phyloP scores from a whole-genome alignment of 2,113 vertebrate species.

The Salvelinus fontinalis region DNA sequence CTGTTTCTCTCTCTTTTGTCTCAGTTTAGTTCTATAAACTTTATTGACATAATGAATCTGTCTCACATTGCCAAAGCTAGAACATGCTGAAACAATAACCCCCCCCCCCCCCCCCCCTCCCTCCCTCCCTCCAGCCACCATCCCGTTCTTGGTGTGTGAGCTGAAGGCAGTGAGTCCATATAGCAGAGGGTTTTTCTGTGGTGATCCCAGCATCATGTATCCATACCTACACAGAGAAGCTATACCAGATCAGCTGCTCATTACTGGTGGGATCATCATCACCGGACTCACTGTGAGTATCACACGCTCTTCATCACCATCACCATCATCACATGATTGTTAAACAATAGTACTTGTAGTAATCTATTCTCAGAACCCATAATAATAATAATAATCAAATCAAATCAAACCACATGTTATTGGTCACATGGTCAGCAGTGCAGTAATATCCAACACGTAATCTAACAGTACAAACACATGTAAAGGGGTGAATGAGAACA shows the following conservation, averaged over 20 bases:
- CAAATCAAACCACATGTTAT: too few relatives aligned
- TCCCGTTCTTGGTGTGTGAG: constrained; percentile 77
- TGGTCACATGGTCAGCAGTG: too few relatives aligned
- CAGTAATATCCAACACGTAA: too few relatives aligned
- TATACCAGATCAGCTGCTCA: constrained; percentile 69
- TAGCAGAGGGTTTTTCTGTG: constrained; percentile 75
- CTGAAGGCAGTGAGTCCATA: constrained; percentile 69
- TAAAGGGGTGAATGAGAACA: too few relatives aligned
- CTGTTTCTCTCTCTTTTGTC: neutral
- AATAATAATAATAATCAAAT: neutral
- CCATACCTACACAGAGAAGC: constrained; percentile 61
- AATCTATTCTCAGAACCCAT: neutral
- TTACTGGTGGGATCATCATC: constrained; percentile 72
- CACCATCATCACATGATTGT: neutral
- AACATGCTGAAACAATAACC: neutral
- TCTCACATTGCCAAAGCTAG: neutral
- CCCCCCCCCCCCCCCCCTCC: neutral
- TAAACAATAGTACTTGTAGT: neutral
- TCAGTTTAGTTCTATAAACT: neutral
- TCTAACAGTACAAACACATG: too few relatives aligned
- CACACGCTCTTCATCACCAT: neutral
- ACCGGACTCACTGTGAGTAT: constrained; percentile 68
- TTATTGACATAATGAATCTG: neutral
- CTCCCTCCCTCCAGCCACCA: constrained; percentile 62
- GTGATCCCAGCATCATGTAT: constrained; percentile 74